Evolutionary conservation across 37 sponge, comb jelly and placozoan genomes (phyloP), one percentile per base, ranked within the genome.

Genomic region (Ephydatia muelleri): DNA sequence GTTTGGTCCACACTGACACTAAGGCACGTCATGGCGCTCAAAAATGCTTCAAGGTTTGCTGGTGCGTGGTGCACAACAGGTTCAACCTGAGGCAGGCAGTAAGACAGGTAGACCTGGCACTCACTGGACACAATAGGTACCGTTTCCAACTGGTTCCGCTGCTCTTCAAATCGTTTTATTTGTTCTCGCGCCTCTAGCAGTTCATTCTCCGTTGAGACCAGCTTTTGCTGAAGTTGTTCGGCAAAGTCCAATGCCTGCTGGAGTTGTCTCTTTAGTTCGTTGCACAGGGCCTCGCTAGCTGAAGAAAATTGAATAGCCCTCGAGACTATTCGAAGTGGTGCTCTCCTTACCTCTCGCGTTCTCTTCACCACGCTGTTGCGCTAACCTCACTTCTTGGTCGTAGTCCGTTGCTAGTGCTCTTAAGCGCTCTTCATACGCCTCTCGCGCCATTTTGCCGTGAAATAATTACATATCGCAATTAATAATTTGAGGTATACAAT

Each of bases 281-380:
- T 28, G 72, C 79, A 57, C 65, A 72, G 72, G 3, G 6, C 37
- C 70, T 85, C 86, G 31, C 72, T 57, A 33, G 70, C 86, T 85
- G 49, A 0, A 47, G 19, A 5, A 11, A 21, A 57, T 11, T 21
- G 19, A 57, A 57, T 57, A 16, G 57, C 19, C 57, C 0, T 19
- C 16, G 57, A 19, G 57, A 57, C 57, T 21, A 57, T 21, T 57
- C 16, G 57, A 57, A 37, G 31, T n/a, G 27, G 1, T 35, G 26
- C 28, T 4, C 19, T 67, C 35, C 67, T 49, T 29, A 87, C 88
- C 90, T 80, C 36, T 73, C 3, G 65, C 38, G 37, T 74, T 82
- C 49, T 85, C 81, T 43, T 90, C 85, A 35, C 86, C 82, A 16
- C 23, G 49, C 31, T 40, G 35, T 38, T 90, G 90, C 23, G 77